A percentile compares a stretch with the other conserved stretches of the same genome.
phyloP scores from a whole-genome alignment of 2,113 vertebrate species.

The Catagonus wagneri region DNA sequence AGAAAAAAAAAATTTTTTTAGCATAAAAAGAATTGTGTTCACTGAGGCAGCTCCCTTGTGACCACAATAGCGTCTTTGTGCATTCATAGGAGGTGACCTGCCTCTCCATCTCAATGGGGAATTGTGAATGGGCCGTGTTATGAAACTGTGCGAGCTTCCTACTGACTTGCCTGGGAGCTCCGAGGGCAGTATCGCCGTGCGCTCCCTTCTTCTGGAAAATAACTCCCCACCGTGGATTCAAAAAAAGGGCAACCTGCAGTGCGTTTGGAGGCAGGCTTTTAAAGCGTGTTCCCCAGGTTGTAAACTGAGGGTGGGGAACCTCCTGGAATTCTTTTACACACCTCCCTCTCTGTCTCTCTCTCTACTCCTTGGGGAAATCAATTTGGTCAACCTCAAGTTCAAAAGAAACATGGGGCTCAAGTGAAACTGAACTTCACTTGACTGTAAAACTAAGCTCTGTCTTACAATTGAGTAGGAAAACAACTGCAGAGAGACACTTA shows the following conservation, averaged over 20 bases:
- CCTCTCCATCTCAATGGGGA: constrained; percentile 75
- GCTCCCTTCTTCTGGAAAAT: constrained; percentile 59
- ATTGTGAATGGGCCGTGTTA: constrained; percentile 83
- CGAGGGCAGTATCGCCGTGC: not conserved
- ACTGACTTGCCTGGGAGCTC: constrained; percentile 57
- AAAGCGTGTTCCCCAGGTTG: not conserved
- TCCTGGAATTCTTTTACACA: not conserved
- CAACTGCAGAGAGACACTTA: not conserved
- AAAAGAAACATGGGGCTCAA: not conserved
- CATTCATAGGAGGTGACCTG: constrained; percentile 84
- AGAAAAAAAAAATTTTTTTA: constrained; percentile 80
- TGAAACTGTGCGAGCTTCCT: constrained; percentile 82
- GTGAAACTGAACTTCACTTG: not conserved
- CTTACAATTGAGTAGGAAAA: not conserved
- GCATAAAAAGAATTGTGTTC: constrained; percentile 77
- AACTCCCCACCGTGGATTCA: not conserved
- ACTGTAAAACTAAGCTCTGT: not conserved
- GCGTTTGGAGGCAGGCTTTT: not conserved
- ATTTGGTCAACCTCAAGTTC: not conserved
- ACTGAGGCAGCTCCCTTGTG: constrained; percentile 75
- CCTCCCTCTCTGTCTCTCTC: too few relatives aligned
- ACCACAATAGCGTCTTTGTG: constrained; percentile 83
- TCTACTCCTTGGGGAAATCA: too few relatives aligned
- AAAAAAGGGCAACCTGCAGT: not conserved
- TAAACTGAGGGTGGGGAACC: not conserved